These are phyloP conservation scores for Amphilophus citrinellus DNA, from an alignment of 2,113 vertebrate genomes.

Conservation along the genomic window DNA sequence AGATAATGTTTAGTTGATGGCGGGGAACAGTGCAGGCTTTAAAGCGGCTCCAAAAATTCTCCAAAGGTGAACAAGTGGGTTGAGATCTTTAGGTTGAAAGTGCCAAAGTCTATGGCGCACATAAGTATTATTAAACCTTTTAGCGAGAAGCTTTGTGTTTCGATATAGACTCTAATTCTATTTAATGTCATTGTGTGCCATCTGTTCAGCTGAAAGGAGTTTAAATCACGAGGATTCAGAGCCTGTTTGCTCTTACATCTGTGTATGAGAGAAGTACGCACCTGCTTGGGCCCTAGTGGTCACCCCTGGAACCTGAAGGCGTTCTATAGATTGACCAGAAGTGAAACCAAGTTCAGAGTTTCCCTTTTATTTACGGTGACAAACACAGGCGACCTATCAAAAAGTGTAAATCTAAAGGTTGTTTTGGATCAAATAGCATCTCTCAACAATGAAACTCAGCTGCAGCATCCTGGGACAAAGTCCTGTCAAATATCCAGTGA, in stretches of 20 bases:
- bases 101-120: not conserved
- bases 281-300: not conserved
- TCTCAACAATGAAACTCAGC: constrained; percentile 10
- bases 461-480: constrained; percentile 42
- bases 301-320: not conserved
- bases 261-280: not conserved
- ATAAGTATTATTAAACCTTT: not conserved
- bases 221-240: not conserved
- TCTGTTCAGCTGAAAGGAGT: not conserved
- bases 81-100: not conserved
- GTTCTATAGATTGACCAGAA: not conserved
- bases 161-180: not conserved
- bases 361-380: constrained; percentile 8
- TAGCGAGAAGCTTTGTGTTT: not conserved
- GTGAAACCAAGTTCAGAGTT: not conserved
- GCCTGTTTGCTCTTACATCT: not conserved
- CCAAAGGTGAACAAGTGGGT: not conserved
- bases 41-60: not conserved
- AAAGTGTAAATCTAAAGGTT: constrained; percentile 24
- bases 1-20: not conserved
- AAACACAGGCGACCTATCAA: not conserved
- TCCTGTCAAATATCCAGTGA: constrained; percentile 18
- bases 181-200: not conserved
- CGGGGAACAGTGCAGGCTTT: not conserved
- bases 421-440: constrained; percentile 30